Percentiles rank a stretch among this genome's conserved stretches.
These are phyloP conservation scores for Ceyx margarethae DNA, from an alignment of 2,113 vertebrate species.

Conservation along the genomic window DNA sequence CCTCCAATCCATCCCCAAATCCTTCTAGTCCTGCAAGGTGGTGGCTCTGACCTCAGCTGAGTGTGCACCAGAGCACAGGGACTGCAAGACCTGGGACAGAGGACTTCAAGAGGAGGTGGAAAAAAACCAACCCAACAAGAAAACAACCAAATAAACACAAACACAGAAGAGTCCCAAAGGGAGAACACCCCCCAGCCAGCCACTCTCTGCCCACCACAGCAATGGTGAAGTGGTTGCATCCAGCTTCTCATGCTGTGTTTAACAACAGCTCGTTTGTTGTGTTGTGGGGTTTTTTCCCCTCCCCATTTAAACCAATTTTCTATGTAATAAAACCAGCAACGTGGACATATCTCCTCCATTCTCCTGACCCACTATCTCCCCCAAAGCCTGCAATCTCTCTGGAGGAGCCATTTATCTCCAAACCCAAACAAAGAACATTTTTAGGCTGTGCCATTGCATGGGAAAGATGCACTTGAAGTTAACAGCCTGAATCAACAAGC, in stretches of 20 bases:
- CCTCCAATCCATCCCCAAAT: not conserved
- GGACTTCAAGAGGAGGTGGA: not conserved
- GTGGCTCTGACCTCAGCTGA: not conserved
- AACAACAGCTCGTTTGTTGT: not conserved
- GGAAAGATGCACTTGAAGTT: not conserved
- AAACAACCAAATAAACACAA: no score
- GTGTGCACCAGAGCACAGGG: accelerated
- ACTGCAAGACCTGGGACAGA: not conserved
- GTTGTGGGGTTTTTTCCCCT: not conserved
- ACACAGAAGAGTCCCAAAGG: not conserved
- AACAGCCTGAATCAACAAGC: constrained; percentile 30
- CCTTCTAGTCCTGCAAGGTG: not conserved
- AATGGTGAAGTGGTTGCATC: accelerated
- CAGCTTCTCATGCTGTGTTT: not conserved
- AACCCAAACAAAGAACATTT: constrained; percentile 32
- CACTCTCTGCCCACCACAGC: not conserved
- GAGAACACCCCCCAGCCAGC: not conserved
- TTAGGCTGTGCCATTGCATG: not conserved
- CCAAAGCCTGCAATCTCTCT: not conserved
- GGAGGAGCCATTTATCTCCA: not conserved
- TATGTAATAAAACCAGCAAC: not conserved
- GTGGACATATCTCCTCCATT: not conserved
- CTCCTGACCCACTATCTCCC: not conserved
- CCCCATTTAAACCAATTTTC: not conserved
- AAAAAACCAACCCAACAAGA: no score